phyloP scores from a whole-genome alignment of 1,140 invertebrate species.

The Yoshiicerus persimilis region DNA sequence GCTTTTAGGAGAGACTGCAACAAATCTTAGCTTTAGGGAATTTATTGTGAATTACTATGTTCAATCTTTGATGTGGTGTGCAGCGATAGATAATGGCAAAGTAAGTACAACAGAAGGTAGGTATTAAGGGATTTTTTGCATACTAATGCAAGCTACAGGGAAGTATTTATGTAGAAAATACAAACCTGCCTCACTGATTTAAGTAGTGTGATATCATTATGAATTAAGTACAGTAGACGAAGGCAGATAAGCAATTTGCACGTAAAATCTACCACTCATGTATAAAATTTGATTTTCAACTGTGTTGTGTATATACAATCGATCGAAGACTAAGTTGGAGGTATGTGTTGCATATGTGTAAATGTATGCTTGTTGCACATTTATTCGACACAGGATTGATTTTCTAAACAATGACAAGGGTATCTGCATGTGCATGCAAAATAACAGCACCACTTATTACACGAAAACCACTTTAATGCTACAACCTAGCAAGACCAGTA shows the following conservation, averaged over 20 bases:
- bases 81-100: background rate
- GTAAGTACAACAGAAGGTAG: background rate
- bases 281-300: background rate
- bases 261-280: background rate
- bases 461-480: background rate
- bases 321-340: background rate
- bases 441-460: background rate
- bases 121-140: slow-evolving; percentile 9
- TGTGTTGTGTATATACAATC: background rate
- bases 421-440: background rate
- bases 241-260: background rate
- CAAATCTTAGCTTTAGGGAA: background rate
- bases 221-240: background rate
- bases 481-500: background rate
- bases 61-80: background rate
- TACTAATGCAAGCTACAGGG: slow-evolving; percentile 7
- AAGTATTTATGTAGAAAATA: slow-evolving; percentile 8
- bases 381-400: background rate
- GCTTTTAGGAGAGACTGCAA: background rate
- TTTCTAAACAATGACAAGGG: background rate
- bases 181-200: slow-evolving; percentile 12
- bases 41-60: background rate
- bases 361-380: background rate
- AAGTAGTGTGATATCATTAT: slow-evolving; percentile 1
- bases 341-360: background rate